These are phyloP conservation scores for Drosophila pseudoananassae DNA, from an alignment of 1,140 invertebrate genomes.

Conservation along the genomic window DNA sequence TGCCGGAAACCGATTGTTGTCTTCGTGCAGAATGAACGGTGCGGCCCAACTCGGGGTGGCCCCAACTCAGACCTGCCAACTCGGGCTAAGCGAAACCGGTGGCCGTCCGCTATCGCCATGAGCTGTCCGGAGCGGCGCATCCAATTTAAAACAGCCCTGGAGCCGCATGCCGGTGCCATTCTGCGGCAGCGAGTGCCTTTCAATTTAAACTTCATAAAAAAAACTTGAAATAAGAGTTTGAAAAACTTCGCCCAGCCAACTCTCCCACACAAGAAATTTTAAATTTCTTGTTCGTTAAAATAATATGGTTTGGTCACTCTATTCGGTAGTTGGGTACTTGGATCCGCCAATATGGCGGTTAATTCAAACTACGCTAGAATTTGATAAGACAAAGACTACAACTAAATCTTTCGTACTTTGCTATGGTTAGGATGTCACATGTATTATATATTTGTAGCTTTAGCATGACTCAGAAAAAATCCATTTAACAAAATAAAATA, in stretches of 20 bases:
- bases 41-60: slow-evolving; percentile 3
- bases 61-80: slow-evolving; percentile 25
- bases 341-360: background rate
- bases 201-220: slow-evolving; percentile 16
- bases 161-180: slow-evolving; percentile 44
- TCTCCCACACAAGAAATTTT: background rate
- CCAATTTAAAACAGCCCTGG: slow-evolving; percentile 49
- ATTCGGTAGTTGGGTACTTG: background rate
- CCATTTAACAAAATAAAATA: too few relatives aligned
- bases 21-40: slow-evolving; percentile 57
- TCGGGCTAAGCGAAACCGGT: slow-evolving; percentile 8
- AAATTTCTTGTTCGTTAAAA: slow-evolving; percentile 7
- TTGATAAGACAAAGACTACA: background rate
- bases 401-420: too few relatives aligned
- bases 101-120: slow-evolving; percentile 5
- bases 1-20: slow-evolving; percentile 74
- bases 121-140: slow-evolving; percentile 31
- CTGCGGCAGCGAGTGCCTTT: slow-evolving; percentile 52
- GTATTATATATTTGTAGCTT: too few relatives aligned
- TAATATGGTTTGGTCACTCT: background rate
- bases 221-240: slow-evolving; percentile 47
- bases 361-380: slow-evolving; percentile 1
- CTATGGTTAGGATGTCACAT: too few relatives aligned
- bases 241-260: slow-evolving; percentile 35
- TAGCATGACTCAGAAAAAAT: too few relatives aligned